Evolutionary conservation across 2,888 invertebrate genomes (phyloP), one percentile per base, ranked within the genome.

Genomic region (Idaea dimidiata): DNA sequence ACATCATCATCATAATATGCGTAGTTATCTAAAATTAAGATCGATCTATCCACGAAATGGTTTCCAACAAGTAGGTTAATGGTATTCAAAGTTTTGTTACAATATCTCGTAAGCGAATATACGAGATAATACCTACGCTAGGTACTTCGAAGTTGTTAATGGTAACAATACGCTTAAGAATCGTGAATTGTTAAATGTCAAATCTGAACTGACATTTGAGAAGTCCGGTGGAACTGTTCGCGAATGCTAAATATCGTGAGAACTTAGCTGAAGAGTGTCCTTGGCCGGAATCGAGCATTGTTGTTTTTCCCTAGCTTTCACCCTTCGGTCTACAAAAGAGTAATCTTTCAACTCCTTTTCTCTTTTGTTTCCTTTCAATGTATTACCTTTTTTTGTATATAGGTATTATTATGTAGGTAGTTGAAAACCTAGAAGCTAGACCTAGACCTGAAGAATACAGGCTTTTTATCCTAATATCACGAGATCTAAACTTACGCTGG

Each of bases 151-250:
- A 43, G 10, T 43, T 6, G 43, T 6, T 43, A 43, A 43, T 43
- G 43, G 43, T 24, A 43, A 43, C 43, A 43, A 43, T 43, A 14
- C 43, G 43, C 43, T 43, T 67, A 72, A 65, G 68, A 66, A 63
- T 87, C 87, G 88, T 88, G 89, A 84, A 83, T 83, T 69, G 68
- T 69, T 78, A 67, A 72, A 72, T 86, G 87, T 82, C 86, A 85
- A 79, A 77, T 77, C 73, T 75, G 78, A 70, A 61, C 81, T 87
- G 87, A 83, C 86, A 87, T 88, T 88, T 87, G 69, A 77, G 77
- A 73, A 63, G 67, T 64, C 68, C 64, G 70, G 75, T 75, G 76
- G 77, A 77, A 65, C 73, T 72, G 59, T 70, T 73, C 64, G 72
- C 72, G 72, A 73, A 72, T 68, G 68, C 63, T 64, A 17, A 62